Base-by-base conservation (phyloP, 23 tunicate genomes). In the Trididemnum miniatum region DNA sequence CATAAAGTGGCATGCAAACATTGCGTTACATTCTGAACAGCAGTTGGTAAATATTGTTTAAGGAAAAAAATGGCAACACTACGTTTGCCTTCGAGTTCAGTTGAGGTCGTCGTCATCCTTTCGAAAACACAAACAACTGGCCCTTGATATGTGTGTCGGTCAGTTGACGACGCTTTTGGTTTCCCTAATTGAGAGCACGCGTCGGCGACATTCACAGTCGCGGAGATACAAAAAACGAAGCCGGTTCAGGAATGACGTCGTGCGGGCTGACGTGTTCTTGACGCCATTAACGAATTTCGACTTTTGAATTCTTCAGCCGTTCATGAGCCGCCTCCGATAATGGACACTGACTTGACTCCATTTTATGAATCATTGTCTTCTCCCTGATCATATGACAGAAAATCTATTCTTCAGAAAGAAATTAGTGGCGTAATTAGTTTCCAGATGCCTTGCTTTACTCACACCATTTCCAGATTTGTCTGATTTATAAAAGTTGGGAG, bases 151-250 rank as follows among this genome's bases (percentile, higher is more conserved):
- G 67, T 62, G 26, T 62, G 67, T 25, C 67, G 67, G 67, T 62
- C 67, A 62, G 67, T 62, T 49, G 57, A 49, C 57, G 57, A 49
- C 57, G 57, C 57, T 49, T 49, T 62, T 62, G 67, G 67, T 62
- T 62, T 62, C 67, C 67, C 67, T 62, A 62, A 62, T 62, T 62
- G 67, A 62, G 26, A 20, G 67, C 67, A 62, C 67, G 26, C 67
- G 67, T 25, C 67, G 67, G 5, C 67, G 67, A 62, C 67, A 25
- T 12, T 26, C 29, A 4, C 26, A 12, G 29, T 62, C 67, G 67
- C 29, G 29, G 25, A 18, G 57, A 49, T 18, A 49, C 15, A 49
- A 49, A 49, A 49, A 9, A 18, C 57, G 67, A 5, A 62, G 26
- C 26, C 29, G 54, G 15, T 15, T 15, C 12, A 9, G 9, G 12